phyloP scores from a whole-genome alignment of 1,140 invertebrate species.

The Pararge aegeria region DNA sequence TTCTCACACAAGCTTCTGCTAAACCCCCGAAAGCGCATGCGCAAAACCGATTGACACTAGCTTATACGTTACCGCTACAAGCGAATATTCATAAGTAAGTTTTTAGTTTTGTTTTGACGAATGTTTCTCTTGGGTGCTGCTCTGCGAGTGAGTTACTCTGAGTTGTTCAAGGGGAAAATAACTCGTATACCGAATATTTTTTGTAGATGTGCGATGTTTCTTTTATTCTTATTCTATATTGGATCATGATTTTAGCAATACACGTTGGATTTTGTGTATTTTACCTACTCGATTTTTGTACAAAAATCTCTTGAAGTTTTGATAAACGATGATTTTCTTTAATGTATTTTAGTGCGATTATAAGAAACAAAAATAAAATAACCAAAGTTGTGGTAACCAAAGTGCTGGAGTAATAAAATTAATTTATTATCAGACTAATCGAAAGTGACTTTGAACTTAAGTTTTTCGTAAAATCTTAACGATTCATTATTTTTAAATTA shows the following conservation, averaged over 20 bases:
- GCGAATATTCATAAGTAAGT: constrained; percentile 69
- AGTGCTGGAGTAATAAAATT: too few relatives aligned
- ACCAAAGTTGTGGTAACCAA: too few relatives aligned
- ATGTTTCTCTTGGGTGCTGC: constrained; percentile 44
- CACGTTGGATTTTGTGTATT: too few relatives aligned
- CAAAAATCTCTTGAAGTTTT: too few relatives aligned
- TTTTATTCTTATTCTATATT: background rate
- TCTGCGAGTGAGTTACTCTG: constrained; percentile 14
- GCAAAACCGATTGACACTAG: constrained; percentile 59
- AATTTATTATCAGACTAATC: too few relatives aligned
- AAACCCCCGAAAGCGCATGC: constrained; percentile 56
- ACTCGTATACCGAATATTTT: constrained; percentile 1
- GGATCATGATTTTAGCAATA: background rate
- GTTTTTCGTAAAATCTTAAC: too few relatives aligned
- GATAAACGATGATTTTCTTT: too few relatives aligned
- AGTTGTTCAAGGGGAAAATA: constrained; percentile 20
- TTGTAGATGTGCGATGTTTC: background rate
- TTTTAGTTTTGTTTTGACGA: constrained; percentile 63
- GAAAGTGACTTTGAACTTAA: too few relatives aligned
- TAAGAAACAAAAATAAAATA: too few relatives aligned
- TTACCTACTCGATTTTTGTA: too few relatives aligned
- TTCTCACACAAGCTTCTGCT: constrained; percentile 53
- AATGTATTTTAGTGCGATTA: too few relatives aligned
- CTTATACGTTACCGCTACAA: constrained; percentile 50
- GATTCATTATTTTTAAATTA: too few relatives aligned